Conservation (phyloP, 1,140 invertebrate species). For the Drosophila asahinai region DNA sequence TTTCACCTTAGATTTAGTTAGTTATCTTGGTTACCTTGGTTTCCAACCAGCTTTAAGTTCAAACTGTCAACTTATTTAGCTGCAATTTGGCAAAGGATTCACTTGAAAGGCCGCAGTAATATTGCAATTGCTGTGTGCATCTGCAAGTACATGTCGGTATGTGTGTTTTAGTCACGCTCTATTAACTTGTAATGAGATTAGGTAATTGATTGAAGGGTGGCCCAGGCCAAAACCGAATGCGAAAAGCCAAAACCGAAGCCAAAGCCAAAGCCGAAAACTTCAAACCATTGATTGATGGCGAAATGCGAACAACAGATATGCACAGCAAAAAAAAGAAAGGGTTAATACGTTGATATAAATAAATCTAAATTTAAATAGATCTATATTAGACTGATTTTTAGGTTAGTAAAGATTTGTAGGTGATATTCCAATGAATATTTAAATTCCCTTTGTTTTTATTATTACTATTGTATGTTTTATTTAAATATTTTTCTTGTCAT, state of each 20-base stretch:
- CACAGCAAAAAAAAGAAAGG: background rate
- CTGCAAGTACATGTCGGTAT: constrained; percentile 3
- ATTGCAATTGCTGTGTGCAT: constrained; percentile 23
- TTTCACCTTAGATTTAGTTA: too few species aligned
- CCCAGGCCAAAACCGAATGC: constrained; percentile 40
- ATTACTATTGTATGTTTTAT: too few species aligned
- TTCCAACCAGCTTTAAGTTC: background rate
- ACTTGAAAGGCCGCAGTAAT: constrained; percentile 28
- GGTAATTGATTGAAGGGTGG: constrained; percentile 76
- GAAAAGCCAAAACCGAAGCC: constrained; percentile 35
- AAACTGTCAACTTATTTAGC: constrained; percentile 17
- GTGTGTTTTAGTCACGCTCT: constrained; percentile 60
- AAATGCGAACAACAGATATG: constrained; percentile 11
- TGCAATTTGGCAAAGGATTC: constrained; percentile 9
- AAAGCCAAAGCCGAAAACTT: constrained; percentile 41
- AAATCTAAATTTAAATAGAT: too few species aligned
- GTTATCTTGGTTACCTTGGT: background rate
- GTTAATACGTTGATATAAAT: too few species aligned
- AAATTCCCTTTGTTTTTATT: too few species aligned
- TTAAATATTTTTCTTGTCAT: too few species aligned
- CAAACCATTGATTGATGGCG: constrained; percentile 63
- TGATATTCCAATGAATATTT: too few species aligned
- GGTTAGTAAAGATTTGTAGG: too few species aligned
- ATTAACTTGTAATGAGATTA: constrained; percentile 82
- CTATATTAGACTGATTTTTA: too few species aligned